Conservation (phyloP, 2,888 invertebrate species). For the Sinotaia quadrata region DNA sequence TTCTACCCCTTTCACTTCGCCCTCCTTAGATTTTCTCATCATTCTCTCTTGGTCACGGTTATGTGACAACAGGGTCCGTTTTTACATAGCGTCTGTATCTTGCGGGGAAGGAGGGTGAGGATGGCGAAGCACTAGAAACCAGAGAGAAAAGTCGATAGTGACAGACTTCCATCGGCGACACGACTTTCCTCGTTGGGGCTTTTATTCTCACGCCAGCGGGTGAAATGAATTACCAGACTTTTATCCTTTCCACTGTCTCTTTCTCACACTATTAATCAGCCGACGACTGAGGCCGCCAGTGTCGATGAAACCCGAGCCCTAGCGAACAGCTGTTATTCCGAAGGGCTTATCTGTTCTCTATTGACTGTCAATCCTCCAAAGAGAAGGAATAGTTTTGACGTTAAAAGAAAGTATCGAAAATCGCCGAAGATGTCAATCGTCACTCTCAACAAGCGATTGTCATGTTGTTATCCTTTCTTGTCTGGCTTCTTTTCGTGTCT, state of each 20-base stretch:
- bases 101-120: no score
- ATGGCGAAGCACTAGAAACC: not conserved
- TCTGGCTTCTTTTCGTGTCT: not conserved
- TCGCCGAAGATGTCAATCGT: not conserved
- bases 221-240: slow-evolving; percentile 13
- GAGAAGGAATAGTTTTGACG: not conserved
- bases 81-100: no score
- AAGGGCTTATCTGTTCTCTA: slow-evolving; percentile 2
- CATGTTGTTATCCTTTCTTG: not conserved
- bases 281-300: slow-evolving; percentile 1
- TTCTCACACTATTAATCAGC: slow-evolving; percentile 19
- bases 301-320: not conserved
- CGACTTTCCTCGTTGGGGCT: not conserved
- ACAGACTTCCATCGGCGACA: not conserved
- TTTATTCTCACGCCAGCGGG: slow-evolving; percentile 10
- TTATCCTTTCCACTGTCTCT: slow-evolving; percentile 16
- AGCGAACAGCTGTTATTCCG: slow-evolving; percentile 14
- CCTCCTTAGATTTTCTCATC: no score
- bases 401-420: not conserved
- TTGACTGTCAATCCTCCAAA: not conserved
- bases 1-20: no score
- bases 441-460: not conserved
- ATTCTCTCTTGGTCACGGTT: no score
- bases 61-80: no score
- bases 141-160: slow-evolving; percentile 5